Base-by-base conservation (phyloP, 2,113 vertebrate genomes). In the Poecile atricapillus region DNA sequence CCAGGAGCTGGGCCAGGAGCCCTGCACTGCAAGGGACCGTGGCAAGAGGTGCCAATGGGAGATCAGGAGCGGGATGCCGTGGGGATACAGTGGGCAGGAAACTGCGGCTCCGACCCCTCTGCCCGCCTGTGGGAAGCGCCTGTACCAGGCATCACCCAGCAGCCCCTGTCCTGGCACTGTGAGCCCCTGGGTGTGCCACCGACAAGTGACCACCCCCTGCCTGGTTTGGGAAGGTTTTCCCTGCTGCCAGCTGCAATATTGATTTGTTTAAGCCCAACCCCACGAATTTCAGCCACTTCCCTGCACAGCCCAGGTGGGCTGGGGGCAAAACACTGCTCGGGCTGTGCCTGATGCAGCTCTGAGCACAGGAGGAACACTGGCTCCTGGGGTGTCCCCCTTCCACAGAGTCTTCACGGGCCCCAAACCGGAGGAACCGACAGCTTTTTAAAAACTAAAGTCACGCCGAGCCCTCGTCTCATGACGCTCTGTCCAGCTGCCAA, bases 401-500 rank as follows among this genome's bases (percentile, higher is more conserved):
- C 3, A 8, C 70, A 15, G 62, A 41, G 14, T 14, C 7, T 82
- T 60, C 47, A 52, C 0, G 22, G 58, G 76, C 89, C 92, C n/a
- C 82, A 83, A 73, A 63, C 62, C 5, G 3, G 77, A 96, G 94
- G 89, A 70, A 97, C 95, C 83, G 83, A 89, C 93, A 90, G 97
- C 94, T 82, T 96, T 78, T 37, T 24, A 17, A 56, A 58, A 59
- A 24, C 27, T 24, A 13, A 56, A 90, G 53, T 49, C 8, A 15
- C 1, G 2, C 84, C 1, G 35, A 91, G 81, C 67, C 15, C 68
- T 71, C 6, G 0, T 96, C 95, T 94, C 79, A 96, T 97, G 95
- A 95, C 4, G 24, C 55, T 79, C 71, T 53, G 4, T 93, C 96
- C 94, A 96, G 96, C 94, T 96, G 95, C 95, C 94, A 94, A 90